Evolutionary conservation across 2,888 invertebrate genomes (phyloP), one percentile per base, ranked within the genome.

Genomic region (Netelia inedita): DNA sequence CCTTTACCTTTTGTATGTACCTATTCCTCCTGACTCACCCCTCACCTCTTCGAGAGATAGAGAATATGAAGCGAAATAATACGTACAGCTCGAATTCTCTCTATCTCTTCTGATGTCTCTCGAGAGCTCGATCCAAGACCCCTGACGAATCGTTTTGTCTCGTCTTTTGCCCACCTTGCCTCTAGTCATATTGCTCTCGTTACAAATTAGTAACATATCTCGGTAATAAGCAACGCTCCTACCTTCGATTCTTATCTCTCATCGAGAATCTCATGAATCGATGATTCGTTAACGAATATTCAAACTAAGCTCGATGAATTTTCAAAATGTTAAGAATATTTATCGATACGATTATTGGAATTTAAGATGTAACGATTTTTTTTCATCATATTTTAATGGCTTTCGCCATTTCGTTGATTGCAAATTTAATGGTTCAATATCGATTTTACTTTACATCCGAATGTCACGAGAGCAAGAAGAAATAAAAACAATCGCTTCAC

Each of bases 201-300:
- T 75, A 79, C 74, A 65, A 79, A 83, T 83, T 75, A 68, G 83
- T 71, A 79, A 83, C 83, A 79, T 83, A 79, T 79, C 74, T 71
- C 68, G 66, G 19, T 65, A 41, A 61, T 23, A 69, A 69, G 41
- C 14, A 53, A 53, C 21, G 11, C 28, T 71, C n/a, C 50, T 71
- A 69, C 63, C 19, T 8, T 72, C 6, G 5, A 43, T 28, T 23
- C n/a, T 50, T 57, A 1, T 46, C 23, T 43, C 28, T 14, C 6
- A 57, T 23, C n/a, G 10, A 35, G 66, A 66, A 41, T 46, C 10
- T n/a, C 68, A 14, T 11, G 10, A 10, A 6, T 11, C 43, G 69
- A 78, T 68, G 1, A 68, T 68, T 76, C 6, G 66, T 66, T 55
- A 57, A 57, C n/a, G 41, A 75, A 43, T 10, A 11, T 8, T 23